These are phyloP conservation scores for Crambe crambe DNA, from an alignment of 37 sponge, comb jelly and placozoan species.

Conservation along the genomic window DNA sequence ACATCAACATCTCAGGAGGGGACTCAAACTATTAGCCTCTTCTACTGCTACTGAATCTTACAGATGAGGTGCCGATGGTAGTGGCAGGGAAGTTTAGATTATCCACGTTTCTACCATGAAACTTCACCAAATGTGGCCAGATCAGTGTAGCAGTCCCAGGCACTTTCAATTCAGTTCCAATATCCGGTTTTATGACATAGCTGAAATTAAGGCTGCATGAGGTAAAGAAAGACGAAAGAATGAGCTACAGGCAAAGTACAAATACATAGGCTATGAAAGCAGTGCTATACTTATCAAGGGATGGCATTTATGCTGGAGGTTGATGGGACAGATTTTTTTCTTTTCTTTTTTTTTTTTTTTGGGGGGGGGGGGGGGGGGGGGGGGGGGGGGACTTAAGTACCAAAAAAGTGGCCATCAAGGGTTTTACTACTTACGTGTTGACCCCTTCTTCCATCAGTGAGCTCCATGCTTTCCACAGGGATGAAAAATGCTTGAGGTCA, in stretches of 20 bases:
- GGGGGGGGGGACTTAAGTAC: no score
- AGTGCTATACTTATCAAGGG: no score
- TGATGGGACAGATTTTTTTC: no score
- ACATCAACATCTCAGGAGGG: no score
- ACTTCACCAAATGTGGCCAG: slow-evolving; percentile 46
- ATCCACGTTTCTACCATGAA: neutral
- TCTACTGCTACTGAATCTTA: slow-evolving; percentile 20
- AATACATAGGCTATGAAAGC: no score
- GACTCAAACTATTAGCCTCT: no score
- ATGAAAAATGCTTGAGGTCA: slow-evolving; percentile 19
- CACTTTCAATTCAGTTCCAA: slow-evolving; percentile 9
- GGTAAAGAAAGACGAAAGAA: no score
- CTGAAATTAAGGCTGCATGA: slow-evolving; percentile 36
- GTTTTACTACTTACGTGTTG: slow-evolving; percentile 11
- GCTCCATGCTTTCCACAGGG: slow-evolving; percentile 42
- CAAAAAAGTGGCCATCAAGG: no score
- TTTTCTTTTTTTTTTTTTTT: no score
- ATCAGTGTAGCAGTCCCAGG: slow-evolving; percentile 36
- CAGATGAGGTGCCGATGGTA: slow-evolving; percentile 63
- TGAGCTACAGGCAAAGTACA: no score
- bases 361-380: no score
- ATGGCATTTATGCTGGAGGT: no score
- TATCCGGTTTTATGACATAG: slow-evolving; percentile 23
- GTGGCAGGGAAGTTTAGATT: slow-evolving; percentile 45
- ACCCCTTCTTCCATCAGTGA: slow-evolving; percentile 23